These are phyloP conservation scores for Hirudinaria manillensis DNA, from an alignment of 2,888 invertebrate genomes.

Conservation along the genomic window DNA sequence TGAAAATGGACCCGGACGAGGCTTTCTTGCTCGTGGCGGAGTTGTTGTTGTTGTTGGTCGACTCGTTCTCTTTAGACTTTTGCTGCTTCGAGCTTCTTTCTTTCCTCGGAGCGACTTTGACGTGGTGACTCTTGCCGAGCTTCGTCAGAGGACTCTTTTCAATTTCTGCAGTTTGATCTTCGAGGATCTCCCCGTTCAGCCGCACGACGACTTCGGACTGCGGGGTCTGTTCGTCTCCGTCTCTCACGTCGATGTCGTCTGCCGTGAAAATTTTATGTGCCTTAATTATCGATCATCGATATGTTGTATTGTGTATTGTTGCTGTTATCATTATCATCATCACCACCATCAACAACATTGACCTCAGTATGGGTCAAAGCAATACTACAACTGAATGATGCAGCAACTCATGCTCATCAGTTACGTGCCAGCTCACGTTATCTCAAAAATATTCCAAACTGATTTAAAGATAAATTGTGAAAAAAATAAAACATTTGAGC, in stretches of 20 bases:
- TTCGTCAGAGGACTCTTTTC: slow-evolving; percentile 4
- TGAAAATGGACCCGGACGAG: not conserved
- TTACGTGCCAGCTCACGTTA: too few relatives aligned
- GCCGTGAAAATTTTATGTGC: not conserved
- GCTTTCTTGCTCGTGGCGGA: not conserved
- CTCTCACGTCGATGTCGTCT: slow-evolving; percentile 32
- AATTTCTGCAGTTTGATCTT: not conserved
- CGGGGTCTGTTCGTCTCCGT: not conserved
- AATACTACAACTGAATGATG: too few relatives aligned
- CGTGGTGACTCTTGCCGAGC: not conserved
- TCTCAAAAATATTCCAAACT: too few relatives aligned
- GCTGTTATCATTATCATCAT: not conserved
- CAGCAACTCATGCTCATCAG: too few relatives aligned
- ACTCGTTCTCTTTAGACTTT: slow-evolving; percentile 5
- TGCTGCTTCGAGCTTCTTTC: not conserved
- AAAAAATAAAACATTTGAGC: too few relatives aligned
- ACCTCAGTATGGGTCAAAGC: too few relatives aligned
- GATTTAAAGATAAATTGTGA: too few relatives aligned
- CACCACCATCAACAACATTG: too few relatives aligned
- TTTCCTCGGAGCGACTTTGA: not conserved
- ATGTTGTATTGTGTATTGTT: not conserved
- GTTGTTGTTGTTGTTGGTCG: not conserved
- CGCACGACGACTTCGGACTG: too few relatives aligned
- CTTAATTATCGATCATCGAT: not conserved
- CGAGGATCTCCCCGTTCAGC: not conserved